Conservation (phyloP, 2,113 vertebrate species). For the Dipodomys stephensi region DNA sequence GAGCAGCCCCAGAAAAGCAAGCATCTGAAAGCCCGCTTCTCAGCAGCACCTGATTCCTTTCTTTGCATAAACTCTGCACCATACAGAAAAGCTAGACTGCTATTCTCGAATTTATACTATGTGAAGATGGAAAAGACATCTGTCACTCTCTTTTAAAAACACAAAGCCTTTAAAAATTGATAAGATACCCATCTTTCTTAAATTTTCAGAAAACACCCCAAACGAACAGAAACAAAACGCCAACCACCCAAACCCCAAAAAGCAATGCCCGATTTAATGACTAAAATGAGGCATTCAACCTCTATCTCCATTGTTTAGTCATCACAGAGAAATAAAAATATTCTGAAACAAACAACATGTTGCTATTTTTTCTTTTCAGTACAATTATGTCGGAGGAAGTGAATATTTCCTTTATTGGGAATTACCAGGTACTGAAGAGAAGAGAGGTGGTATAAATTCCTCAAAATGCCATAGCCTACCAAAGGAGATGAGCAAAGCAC, state of each 20-base stretch:
- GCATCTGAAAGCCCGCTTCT: constrained; percentile 34
- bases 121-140: constrained; percentile 51
- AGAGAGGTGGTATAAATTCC: background rate
- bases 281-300: background rate
- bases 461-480: background rate
- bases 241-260: too few species aligned
- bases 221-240: too few species aligned
- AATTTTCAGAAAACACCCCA: background rate
- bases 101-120: constrained; percentile 50
- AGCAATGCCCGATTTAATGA: background rate
- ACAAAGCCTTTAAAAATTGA: constrained; percentile 23
- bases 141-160: constrained; percentile 52
- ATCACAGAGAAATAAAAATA: constrained; percentile 35
- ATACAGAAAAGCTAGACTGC: constrained; percentile 47
- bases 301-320: background rate
- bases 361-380: background rate
- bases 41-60: constrained; percentile 47
- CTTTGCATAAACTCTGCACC: constrained; percentile 35
- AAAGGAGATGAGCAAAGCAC: background rate
- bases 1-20: constrained; percentile 29
- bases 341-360: background rate
- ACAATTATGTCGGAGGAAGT: background rate
- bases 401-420: background rate
- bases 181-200: constrained; percentile 12
- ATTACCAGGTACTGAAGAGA: constrained; percentile 20